Evolutionary conservation across 2,888 invertebrate species (phyloP).

Genomic region (Plagodis dolabraria): DNA sequence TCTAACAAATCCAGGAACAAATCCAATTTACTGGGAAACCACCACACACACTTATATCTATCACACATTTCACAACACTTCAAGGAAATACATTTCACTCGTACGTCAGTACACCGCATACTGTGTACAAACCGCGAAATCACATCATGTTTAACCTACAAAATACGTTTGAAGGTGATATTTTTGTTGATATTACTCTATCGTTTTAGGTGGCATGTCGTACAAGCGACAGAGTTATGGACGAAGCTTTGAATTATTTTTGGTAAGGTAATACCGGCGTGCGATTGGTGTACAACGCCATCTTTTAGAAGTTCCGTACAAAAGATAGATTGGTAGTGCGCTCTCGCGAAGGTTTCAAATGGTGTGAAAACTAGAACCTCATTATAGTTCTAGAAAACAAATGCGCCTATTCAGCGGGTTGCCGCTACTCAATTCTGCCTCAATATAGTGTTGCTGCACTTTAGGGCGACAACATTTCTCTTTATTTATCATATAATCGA

Average conservation of each 20-base stretch:
- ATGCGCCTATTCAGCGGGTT: too few species aligned
- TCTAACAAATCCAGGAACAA: constrained; percentile 33
- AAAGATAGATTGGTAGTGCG: constrained; percentile 9
- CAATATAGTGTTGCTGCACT: too few species aligned
- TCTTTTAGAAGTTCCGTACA: constrained; percentile 50
- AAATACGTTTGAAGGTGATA: constrained; percentile 84
- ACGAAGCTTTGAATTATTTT: constrained; percentile 50
- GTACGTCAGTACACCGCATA: constrained; percentile 59
- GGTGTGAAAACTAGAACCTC: neutral
- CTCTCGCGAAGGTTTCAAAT: neutral
- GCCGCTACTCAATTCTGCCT: too few species aligned
- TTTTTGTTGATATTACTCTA: constrained; percentile 81
- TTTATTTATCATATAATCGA: too few species aligned
- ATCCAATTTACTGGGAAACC: constrained; percentile 41
- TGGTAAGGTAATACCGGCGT: constrained; percentile 59
- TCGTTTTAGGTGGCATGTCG: constrained; percentile 42
- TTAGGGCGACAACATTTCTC: too few species aligned
- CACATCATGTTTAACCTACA: constrained; percentile 83
- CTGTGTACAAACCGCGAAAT: constrained; percentile 77
- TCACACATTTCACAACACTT: constrained; percentile 48
- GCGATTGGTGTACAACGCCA: constrained; percentile 63
- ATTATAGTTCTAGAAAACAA: too few species aligned
- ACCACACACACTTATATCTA: constrained; percentile 32
- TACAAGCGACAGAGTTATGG: constrained; percentile 44
- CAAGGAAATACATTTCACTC: constrained; percentile 45